Base-by-base conservation (phyloP, 2,797 vertebrate genomes). In the Poecilia picta region DNA sequence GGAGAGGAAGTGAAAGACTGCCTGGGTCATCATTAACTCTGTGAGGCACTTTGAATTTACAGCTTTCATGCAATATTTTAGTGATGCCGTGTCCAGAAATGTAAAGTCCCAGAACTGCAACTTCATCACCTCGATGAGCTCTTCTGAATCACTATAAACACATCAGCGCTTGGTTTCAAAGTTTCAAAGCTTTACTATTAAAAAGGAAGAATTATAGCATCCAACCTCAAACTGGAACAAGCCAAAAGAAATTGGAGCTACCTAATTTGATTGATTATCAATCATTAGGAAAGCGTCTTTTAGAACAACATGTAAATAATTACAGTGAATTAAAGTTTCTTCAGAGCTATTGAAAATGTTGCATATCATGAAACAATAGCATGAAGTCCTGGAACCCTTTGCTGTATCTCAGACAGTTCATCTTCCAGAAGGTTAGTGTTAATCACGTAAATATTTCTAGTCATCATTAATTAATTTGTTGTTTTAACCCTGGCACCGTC, bases 401-500 rank as follows among this genome's bases (percentile, higher is more conserved):
- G 46, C 43, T 73, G 72, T 41, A 39, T 72, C 41, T 79, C 39
- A 59, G 25, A 72, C 46, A 77, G 23, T 47, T 73, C 41, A 11
- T 28, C 6, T 4, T 76, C 49, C 45, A 47, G 25, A 77, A 66
- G 18, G 7, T 41, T 15, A 41, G 3, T 71, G n/a, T 72, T 76
- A 46, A 77, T 74, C 1, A 80, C 6, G 46, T 77, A 31, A 41
- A 81, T 66, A 68, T 78, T 83, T 72, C 78, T 33, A 1, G 78
- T 77, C 1, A 76, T 82, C 71, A 51, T 80, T 80, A 68, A 72
- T 36, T 77, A 79, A 11, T 47, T 75, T 1, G 71, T 25, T 76
- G 46, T 62, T 66, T 46, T 33, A 80, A 39, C 84, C 72, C 79
- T 71, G 76, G 8, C 53, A n/a, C 75, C 77, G 33, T 68, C 77